Conservation (phyloP, 1,140 invertebrate genomes). For the Bursaphelenchus mucronatus region DNA sequence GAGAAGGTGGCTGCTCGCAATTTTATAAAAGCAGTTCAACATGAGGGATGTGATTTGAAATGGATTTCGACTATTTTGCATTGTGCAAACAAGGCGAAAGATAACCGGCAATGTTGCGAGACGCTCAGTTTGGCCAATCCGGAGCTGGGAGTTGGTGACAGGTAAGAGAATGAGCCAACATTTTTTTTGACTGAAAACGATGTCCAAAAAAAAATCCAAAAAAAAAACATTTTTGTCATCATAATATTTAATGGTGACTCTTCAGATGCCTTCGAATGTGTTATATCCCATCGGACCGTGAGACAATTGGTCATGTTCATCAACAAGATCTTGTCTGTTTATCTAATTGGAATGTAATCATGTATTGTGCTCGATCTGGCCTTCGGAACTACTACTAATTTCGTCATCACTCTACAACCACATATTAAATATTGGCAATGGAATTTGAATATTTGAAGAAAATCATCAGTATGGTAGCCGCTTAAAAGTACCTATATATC, state of each 20-base stretch:
- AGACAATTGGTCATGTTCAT: slow-evolving; percentile 40
- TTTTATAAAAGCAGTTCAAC: slow-evolving; percentile 48
- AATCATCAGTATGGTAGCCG: too few species aligned
- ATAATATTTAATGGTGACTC: not conserved
- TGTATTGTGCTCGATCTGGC: slow-evolving; percentile 53
- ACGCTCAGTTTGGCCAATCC: slow-evolving; percentile 32
- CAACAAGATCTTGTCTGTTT: slow-evolving; percentile 52
- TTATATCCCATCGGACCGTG: slow-evolving; percentile 41
- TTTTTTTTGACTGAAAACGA: too few species aligned
- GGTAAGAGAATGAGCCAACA: slow-evolving; percentile 17
- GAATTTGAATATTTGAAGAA: too few species aligned
- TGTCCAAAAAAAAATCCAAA: too few species aligned
- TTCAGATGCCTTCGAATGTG: slow-evolving; percentile 55
- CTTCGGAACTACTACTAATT: slow-evolving; percentile 22
- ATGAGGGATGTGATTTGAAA: slow-evolving; percentile 50
- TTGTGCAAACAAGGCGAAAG: slow-evolving; percentile 54
- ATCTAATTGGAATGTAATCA: slow-evolving; percentile 55
- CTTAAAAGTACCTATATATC: too few species aligned
- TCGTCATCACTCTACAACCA: too few species aligned
- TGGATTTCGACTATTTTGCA: slow-evolving; percentile 46
- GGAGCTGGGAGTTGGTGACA: slow-evolving; percentile 51
- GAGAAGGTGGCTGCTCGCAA: slow-evolving; percentile 53
- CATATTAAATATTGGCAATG: too few species aligned
- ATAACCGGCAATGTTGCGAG: slow-evolving; percentile 50
- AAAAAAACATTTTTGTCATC: not conserved